A percentile compares a stretch with the other conserved stretches of the same genome.
These are phyloP conservation scores for Mantis religiosa DNA, from an alignment of 2,888 invertebrate species.

Conservation along the genomic window DNA sequence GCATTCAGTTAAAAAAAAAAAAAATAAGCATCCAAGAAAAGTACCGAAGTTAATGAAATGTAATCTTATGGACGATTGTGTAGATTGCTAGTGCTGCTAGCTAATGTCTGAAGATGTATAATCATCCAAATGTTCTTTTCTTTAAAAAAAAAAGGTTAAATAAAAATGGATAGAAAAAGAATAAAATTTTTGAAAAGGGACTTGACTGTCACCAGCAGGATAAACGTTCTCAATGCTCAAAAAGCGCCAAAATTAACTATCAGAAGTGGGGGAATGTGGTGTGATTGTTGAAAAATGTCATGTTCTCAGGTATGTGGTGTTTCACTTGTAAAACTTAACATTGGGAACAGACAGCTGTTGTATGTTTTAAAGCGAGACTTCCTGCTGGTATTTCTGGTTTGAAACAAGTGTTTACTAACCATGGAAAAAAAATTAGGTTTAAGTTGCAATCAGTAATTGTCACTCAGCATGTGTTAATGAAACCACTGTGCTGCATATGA, in stretches of 20 bases:
- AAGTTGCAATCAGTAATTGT: constrained; percentile 30
- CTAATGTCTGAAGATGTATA: constrained; percentile 3
- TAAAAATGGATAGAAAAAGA: neutral
- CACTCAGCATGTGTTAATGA: constrained; percentile 22
- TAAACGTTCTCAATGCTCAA: neutral
- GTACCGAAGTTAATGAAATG: constrained; percentile 18
- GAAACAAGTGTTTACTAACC: constrained; percentile 13
- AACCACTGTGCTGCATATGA: constrained; percentile 25
- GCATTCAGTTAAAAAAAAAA: neutral
- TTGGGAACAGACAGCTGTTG: neutral
- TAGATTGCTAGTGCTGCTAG: constrained; percentile 19
- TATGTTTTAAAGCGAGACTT: constrained; percentile 7
- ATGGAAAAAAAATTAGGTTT: constrained; percentile 17
- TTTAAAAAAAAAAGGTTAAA: neutral
- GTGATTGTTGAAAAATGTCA: neutral
- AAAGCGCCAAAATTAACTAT: neutral
- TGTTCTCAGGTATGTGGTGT: neutral
- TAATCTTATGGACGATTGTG: constrained; percentile 19
- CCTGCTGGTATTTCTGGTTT: constrained; percentile 15
- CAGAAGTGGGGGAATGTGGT: neutral
- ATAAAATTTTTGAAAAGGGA: neutral
- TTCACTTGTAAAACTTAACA: neutral
- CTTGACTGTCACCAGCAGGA: constrained; percentile 1
- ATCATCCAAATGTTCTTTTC: constrained; percentile 4
- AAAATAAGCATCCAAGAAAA: constrained; percentile 5